phyloP scores from a whole-genome alignment of 2,888 invertebrate genomes.

The Steinernema carpocapsae region DNA sequence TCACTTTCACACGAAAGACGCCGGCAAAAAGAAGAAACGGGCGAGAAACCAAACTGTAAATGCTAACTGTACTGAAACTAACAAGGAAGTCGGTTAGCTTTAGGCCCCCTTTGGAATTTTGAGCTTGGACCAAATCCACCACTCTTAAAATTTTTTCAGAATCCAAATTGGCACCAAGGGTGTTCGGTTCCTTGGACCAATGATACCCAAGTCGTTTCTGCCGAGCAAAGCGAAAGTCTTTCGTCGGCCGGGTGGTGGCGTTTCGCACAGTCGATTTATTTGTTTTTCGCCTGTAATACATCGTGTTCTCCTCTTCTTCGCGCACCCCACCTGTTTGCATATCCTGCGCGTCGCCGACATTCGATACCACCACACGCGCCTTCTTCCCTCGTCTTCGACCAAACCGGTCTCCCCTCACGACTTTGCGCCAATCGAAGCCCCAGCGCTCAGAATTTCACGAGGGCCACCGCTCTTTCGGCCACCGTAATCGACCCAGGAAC shows the following conservation, averaged over 20 bases:
- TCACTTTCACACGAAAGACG: conserved; percentile 8
- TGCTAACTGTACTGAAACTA: background rate
- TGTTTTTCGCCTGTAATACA: conserved; percentile 35
- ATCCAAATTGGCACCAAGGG: no score
- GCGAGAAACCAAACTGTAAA: background rate
- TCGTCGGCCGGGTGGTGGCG: background rate
- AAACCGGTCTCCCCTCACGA: conserved; percentile 31
- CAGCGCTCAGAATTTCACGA: background rate
- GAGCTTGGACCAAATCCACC: no score
- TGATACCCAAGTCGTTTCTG: background rate
- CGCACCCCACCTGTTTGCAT: conserved; percentile 35
- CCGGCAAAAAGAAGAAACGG: background rate
- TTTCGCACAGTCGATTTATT: conserved; percentile 17
- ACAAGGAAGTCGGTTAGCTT: no score
- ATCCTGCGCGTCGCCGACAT: conserved; percentile 28
- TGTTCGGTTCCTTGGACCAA: no score
- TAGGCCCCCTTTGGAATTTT: background rate
- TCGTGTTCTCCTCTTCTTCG: conserved; percentile 31
- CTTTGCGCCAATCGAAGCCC: background rate
- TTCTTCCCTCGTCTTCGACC: background rate
- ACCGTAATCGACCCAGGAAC: conserved; percentile 5
- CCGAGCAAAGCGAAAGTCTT: conserved; percentile 10
- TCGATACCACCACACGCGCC: conserved; percentile 16
- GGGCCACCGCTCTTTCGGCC: conserved; percentile 6
- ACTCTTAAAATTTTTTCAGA: no score